Evolutionary conservation across 2,113 vertebrate genomes (phyloP), one percentile per base, ranked within the genome.

Genomic region (Solenodon paradoxus): DNA sequence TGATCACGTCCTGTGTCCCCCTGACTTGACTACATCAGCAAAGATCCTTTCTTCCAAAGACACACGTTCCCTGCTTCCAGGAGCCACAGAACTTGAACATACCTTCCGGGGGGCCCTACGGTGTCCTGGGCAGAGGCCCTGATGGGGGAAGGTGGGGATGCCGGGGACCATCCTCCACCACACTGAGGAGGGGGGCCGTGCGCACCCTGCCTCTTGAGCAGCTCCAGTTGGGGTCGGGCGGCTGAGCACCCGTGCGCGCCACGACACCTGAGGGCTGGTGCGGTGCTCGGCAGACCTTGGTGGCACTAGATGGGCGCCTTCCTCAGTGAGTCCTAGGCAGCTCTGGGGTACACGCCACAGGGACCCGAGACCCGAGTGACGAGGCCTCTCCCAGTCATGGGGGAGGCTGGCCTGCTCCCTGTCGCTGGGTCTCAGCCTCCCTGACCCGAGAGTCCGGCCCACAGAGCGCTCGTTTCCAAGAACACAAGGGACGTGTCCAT

Each of bases 191-290:
- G 6, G 69, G 72, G n/a, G 5, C 9, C 19, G 0, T 1, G 1
- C 53, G 17, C 0, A 3, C 26, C 64, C 69, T 2, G 0, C 6
- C 24, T n/a, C 71, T n/a, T n/a, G n/a, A n/a, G n/a, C n/a, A n/a
- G n/a, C n/a, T n/a, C n/a, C n/a, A n/a, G n/a, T n/a, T n/a, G n/a
- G n/a, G n/a, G n/a, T n/a, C n/a, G n/a, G n/a, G n/a, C n/a, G n/a
- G n/a, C n/a, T n/a, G n/a, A n/a, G n/a, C 3, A 0, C 53, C n/a
- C 7, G 0, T 0, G 3, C 20, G 17, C 26, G 30, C 35, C 2
- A 2, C 13, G 7, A 66, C 0, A 0, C 2, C 51, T 40, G 20
- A 4, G 0, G 64, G 78, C 42, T 0, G 0, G 30, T 0, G 5
- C 0, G 2, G 82, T 8, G 42, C 59, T 85, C 11, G 22, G 90